Conservation (phyloP, 2,113 vertebrate species). For the Heterocephalus glaber region DNA sequence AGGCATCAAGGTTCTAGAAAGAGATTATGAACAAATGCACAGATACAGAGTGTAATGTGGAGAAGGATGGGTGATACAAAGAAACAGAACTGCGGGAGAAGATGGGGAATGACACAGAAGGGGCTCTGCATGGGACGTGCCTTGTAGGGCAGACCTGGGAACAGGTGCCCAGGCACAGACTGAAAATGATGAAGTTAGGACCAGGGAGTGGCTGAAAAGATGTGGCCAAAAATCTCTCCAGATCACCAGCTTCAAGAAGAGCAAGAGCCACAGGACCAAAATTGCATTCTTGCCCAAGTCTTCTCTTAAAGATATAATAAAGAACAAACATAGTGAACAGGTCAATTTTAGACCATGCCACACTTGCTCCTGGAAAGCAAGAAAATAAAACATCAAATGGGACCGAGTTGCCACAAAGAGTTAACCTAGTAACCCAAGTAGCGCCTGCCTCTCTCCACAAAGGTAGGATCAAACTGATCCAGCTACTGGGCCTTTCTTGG, state of each 20-base stretch:
- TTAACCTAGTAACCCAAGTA: neutral
- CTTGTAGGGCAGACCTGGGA: neutral
- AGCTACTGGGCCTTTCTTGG: neutral
- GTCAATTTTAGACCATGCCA: neutral
- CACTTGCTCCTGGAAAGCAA: neutral
- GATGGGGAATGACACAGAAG: fast-evolving
- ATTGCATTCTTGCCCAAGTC: fast-evolving
- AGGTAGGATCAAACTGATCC: neutral
- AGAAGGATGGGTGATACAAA: neutral
- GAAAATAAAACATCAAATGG: too few species aligned
- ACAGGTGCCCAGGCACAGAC: neutral
- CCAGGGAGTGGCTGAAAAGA: neutral
- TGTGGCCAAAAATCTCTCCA: neutral
- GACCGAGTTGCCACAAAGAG: neutral
- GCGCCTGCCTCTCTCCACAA: neutral
- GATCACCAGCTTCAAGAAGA: neutral
- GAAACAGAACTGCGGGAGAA: neutral
- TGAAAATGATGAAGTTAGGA: neutral
- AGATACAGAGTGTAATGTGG: neutral
- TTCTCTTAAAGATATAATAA: neutral
- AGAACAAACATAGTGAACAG: neutral
- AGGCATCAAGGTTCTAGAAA: neutral
- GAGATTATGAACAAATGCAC: neutral
- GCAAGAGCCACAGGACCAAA: neutral
- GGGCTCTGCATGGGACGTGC: neutral